Evolutionary conservation across 92 coral and sea anemone genomes (phyloP), one percentile per base, ranked within the genome.

Genomic region (Diadumene lineata): DNA sequence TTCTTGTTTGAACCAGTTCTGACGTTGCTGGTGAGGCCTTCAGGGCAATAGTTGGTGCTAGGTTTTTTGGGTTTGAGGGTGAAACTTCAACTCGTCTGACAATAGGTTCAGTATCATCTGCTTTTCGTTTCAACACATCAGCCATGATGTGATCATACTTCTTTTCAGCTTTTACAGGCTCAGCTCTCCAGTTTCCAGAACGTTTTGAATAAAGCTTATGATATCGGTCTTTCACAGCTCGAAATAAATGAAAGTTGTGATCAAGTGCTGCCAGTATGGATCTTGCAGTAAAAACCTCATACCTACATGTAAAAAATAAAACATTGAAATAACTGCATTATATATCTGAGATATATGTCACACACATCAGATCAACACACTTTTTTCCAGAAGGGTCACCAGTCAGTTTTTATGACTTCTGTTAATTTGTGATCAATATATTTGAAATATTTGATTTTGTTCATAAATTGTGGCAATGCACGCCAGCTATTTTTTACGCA

Each of bases 201-300:
- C 82, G 76, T 66, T 82, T 82, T 0, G 82, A 75, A 50, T 83
- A 78, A 18, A 70, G 32, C 53, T 83, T 83, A 26, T 78, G 34
- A 51, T 58, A 77, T 31, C 17, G 33, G 62, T 72, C 75, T 34
- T 48, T 11, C 16, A 10, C 15, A 34, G 62, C 66, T 61, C 87
- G 56, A 51, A 76, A 76, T 10, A 72, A 11, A 60, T 78, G 78
- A 34, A 83, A 77, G 19, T 82, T 76, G 78, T 82, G 87, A 22
- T 82, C 87, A 0, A 82, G 48, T 31, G 82, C 87, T 28, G 79
- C 88, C 1, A 83, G 79, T 11, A 82, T 16, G n/a, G 64, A 50
- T 32, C 83, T 43, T 71, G 69, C 84, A 24, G 76, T 84, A 17
- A 77, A 84, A 25, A 55, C 80, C 23, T 71, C 71, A 29, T 84